Evolutionary conservation across 2,113 vertebrate species (phyloP), one percentile per base, ranked within the genome.

Genomic region (Chaenogobius annularis): DNA sequence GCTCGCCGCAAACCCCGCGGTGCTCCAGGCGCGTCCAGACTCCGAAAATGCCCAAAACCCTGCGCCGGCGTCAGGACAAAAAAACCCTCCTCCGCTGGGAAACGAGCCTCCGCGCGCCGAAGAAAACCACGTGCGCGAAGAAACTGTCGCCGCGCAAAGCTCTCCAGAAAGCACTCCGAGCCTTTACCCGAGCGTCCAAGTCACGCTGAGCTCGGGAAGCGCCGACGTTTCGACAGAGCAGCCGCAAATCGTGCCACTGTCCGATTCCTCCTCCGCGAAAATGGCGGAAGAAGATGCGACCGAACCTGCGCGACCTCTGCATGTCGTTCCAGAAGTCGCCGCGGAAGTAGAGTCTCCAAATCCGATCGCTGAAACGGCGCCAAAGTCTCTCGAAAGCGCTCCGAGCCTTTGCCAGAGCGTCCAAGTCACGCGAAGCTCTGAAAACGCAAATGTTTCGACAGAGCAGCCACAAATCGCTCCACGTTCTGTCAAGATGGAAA

Each of bases 111-210:
- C 7, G 10, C 52, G 2, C 11, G 9, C 52, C 4, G 37, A 40
- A 9, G 52, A 11, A 10, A 55, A 55, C n/a, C 52, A 55, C 10
- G 52, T 55, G 8, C 52, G 52, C 54, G 1, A 23, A 22, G 79
- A 75, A 55, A 61, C 58, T 3, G 47, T 5, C 0, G 44, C 44
- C 12, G 44, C 10, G 14, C 3, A 3, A 48, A 48, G 4, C 47
- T 48, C 47, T 15, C 47, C 37, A 40, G 37, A 40, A 9, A 40
- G 37, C 37, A 5, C 37, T 6, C 37, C 12, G 66, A 92, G 87
- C 79, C 90, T 92, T 20, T 86, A 87, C 75, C 90, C 90, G 13
- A 89, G 62, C 31, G 77, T 90, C 5, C 85, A 84, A 20, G 77
- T 88, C 23, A 83, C 82, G 64, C 84, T 85, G 77, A 85, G 82